Evolutionary conservation across 2,113 vertebrate genomes (phyloP).

Genomic region (Camarhynchus parvulus): DNA sequence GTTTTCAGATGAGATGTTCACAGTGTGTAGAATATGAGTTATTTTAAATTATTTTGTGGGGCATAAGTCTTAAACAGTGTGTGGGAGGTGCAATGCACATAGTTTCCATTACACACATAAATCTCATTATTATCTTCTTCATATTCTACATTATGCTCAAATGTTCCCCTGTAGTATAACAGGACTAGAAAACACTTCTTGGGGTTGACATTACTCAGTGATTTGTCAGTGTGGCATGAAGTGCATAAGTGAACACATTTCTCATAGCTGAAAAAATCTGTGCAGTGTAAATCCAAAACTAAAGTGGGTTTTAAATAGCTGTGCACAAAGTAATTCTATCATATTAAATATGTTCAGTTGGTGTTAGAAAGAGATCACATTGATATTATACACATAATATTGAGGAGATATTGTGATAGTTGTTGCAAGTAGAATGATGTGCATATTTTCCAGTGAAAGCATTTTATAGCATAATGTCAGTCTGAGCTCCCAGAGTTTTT

Average conservation of each 20-base stretch:
- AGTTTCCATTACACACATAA: conserved; percentile 1
- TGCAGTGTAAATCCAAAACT: neutral
- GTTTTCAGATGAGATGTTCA: conserved; percentile 9
- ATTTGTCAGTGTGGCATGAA: conserved; percentile 6
- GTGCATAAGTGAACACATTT: neutral
- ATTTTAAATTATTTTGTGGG: conserved; percentile 4
- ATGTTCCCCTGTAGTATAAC: neutral
- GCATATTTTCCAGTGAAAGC: neutral
- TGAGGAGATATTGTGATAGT: neutral
- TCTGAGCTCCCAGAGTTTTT: neutral
- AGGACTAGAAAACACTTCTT: neutral
- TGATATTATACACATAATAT: neutral
- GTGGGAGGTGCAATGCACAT: neutral
- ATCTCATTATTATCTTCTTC: neutral
- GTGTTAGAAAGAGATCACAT: neutral
- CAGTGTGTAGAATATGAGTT: conserved; percentile 8
- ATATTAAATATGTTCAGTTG: neutral
- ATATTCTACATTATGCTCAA: neutral
- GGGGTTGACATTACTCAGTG: neutral
- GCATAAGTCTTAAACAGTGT: neutral
- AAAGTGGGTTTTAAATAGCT: neutral
- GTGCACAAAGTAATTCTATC: neutral
- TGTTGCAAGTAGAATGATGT: neutral
- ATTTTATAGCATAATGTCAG: neutral
- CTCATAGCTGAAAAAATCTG: neutral